Conservation (phyloP, 2,113 vertebrate species). For the Alosa alosa region DNA sequence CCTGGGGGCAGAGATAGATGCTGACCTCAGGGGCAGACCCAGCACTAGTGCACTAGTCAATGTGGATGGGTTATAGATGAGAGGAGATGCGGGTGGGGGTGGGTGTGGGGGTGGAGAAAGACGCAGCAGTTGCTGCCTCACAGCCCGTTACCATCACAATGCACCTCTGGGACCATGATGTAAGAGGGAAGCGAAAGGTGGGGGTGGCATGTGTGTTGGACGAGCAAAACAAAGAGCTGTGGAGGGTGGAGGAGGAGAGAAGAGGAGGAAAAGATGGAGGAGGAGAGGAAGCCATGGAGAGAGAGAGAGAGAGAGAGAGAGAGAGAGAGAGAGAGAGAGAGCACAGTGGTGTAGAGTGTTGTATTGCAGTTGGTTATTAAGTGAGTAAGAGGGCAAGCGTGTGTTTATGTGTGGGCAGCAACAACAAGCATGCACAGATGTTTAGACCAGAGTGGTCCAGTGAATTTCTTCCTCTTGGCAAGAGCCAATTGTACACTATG, state of each 20-base stretch:
- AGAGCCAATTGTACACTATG: neutral
- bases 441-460: neutral
- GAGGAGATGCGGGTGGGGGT: neutral
- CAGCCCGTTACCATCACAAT: neutral
- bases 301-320: too few species aligned
- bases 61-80: neutral
- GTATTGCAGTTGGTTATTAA: neutral
- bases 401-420: neutral
- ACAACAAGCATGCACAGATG: neutral
- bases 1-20: neutral
- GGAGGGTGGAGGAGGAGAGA: neutral
- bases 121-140: neutral
- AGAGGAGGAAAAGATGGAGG: neutral
- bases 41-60: neutral
- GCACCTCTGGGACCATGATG: conserved; percentile 3
- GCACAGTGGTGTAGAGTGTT: neutral
- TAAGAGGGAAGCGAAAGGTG: neutral
- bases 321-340: neutral
- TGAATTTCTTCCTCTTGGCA: neutral
- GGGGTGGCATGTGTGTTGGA: neutral
- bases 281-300: neutral
- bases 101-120: neutral
- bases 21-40: neutral
- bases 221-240: neutral
- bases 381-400: neutral